These are phyloP conservation scores for Sigmodon hispidus DNA, from an alignment of 2,113 vertebrate species.

Conservation along the genomic window DNA sequence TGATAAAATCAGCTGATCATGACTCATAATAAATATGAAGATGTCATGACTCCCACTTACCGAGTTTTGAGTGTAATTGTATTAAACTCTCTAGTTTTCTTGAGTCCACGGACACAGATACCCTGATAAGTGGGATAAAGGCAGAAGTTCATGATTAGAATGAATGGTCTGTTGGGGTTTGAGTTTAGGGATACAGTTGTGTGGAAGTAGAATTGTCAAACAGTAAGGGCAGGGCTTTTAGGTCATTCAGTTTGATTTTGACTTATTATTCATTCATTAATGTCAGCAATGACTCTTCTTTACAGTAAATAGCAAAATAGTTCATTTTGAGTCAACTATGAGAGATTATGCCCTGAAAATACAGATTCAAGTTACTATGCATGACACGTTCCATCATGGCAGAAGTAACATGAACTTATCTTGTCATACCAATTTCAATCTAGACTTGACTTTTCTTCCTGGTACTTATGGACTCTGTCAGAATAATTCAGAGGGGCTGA, in stretches of 20 bases:
- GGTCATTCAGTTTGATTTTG: slow-evolving; percentile 12
- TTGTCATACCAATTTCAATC: background rate
- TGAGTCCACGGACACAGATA: background rate
- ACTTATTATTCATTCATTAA: slow-evolving; percentile 2
- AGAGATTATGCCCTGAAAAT: background rate
- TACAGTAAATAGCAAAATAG: background rate
- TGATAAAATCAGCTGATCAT: background rate
- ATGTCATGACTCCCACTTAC: background rate
- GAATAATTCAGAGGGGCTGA: background rate
- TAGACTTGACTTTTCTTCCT: background rate
- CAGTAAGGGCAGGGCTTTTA: background rate
- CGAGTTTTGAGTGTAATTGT: background rate
- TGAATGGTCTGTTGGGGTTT: background rate
- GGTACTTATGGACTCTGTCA: background rate
- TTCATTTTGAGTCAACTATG: background rate
- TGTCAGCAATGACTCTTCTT: background rate
- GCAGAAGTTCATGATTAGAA: background rate
- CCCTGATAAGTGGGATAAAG: background rate
- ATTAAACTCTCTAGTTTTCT: background rate
- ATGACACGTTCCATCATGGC: no score
- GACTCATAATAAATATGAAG: background rate
- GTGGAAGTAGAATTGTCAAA: background rate
- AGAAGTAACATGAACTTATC: background rate
- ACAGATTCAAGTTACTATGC: background rate
- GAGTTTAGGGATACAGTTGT: background rate